Evolutionary conservation across 2,888 invertebrate species (phyloP).

Genomic region (Drosophila hawaiiensis): DNA sequence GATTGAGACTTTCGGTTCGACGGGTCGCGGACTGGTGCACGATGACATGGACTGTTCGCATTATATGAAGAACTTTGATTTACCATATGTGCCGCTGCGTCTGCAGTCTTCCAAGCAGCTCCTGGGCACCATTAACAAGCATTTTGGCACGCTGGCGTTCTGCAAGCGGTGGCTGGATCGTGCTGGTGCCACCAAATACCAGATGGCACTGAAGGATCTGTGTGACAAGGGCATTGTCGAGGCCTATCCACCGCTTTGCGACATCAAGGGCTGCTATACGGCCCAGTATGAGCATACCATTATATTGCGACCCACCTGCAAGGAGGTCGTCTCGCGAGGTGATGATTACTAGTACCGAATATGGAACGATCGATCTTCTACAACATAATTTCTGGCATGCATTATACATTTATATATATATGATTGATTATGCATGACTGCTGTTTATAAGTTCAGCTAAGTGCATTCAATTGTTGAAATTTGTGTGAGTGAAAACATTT

Average conservation of each 20-base stretch:
- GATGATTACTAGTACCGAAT: constrained; percentile 90
- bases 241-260: constrained; percentile 99
- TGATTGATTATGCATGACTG: constrained; percentile 15
- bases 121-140: constrained; percentile 96
- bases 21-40: constrained; percentile 96
- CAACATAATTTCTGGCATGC: constrained; percentile 36
- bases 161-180: constrained; percentile 99
- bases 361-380: constrained; percentile 11
- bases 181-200: constrained; percentile 97
- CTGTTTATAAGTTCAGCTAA: constrained; percentile 51
- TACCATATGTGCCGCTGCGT: constrained; percentile 95
- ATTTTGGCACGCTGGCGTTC: constrained; percentile 99
- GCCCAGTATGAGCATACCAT: constrained; percentile 99
- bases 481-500: constrained; percentile 31
- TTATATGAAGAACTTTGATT: constrained; percentile 99
- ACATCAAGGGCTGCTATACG: constrained; percentile 98
- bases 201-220: constrained; percentile 99
- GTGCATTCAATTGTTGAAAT: constrained; percentile 67
- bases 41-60: constrained; percentile 99
- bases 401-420: constrained; percentile 28
- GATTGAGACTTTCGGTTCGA: constrained; percentile 99
- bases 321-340: constrained; percentile 98
- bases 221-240: constrained; percentile 99
- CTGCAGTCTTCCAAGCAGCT: constrained; percentile 97
- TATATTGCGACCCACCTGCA: constrained; percentile 98